Conservation (phyloP, 2,113 vertebrate genomes). For the Acrocephalus arundinaceus region DNA sequence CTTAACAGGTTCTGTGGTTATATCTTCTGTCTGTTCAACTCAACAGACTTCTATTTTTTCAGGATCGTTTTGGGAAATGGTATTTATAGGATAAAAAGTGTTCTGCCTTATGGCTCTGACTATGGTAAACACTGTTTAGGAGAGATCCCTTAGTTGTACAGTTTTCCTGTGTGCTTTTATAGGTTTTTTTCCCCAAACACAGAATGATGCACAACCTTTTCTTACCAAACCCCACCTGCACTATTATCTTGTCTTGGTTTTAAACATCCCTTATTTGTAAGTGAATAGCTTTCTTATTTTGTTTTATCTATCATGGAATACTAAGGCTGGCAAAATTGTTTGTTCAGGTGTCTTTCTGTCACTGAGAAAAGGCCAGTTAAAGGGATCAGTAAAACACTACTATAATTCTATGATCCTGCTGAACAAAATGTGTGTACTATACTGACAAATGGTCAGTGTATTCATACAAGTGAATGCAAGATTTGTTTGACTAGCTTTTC, state of each 20-base stretch:
- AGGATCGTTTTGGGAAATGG: background rate
- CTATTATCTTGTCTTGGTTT: background rate
- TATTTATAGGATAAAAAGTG: background rate
- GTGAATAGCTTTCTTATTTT: background rate
- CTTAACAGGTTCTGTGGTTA: background rate
- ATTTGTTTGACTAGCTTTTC: conserved; percentile 60
- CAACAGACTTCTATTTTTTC: background rate
- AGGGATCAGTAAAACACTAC: background rate
- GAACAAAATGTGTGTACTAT: background rate
- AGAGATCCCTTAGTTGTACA: background rate
- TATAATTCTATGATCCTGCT: background rate
- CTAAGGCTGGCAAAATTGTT: background rate
- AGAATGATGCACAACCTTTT: background rate
- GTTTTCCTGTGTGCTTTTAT: background rate
- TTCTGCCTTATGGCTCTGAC: background rate
- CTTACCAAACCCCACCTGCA: background rate
- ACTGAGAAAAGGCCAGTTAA: background rate
- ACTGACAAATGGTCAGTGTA: background rate
- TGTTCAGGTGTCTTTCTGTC: conserved; percentile 2
- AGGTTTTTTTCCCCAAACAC: background rate
- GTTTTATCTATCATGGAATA: background rate
- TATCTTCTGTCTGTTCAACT: background rate
- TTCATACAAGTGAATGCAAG: background rate
- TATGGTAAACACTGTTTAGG: background rate
- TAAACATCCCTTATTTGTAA: background rate